These are phyloP conservation scores for Microplitis mediator DNA, from an alignment of 1,140 invertebrate species.

Conservation along the genomic window DNA sequence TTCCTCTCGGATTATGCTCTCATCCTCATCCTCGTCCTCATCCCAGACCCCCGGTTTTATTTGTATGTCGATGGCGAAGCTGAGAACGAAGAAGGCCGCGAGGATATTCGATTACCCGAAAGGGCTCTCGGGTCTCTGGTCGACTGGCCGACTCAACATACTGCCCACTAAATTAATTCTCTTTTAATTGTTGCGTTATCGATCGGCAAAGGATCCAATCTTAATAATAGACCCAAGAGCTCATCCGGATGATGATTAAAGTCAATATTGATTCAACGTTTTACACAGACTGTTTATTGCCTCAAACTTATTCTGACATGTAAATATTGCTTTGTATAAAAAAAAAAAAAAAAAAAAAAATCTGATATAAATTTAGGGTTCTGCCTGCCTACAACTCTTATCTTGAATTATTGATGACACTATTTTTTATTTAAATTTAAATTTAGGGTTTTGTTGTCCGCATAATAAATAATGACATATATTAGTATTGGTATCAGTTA, in stretches of 20 bases:
- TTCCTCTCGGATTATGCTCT: not conserved
- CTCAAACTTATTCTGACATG: not conserved
- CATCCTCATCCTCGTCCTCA: not conserved
- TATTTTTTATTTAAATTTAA: no score
- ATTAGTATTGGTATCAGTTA: no score
- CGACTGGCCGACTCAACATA: not conserved
- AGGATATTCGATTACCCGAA: slow-evolving; percentile 27
- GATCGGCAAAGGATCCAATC: slow-evolving; percentile 17
- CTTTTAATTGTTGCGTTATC: slow-evolving; percentile 30
- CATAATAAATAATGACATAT: no score
- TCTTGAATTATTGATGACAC: no score
- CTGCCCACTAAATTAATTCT: slow-evolving; percentile 26
- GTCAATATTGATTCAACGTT: slow-evolving; percentile 30
- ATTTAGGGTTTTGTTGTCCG: no score
- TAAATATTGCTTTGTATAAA: not conserved
- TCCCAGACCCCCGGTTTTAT: no score
- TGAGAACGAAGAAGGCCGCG: slow-evolving; percentile 31
- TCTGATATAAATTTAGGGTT: not conserved
- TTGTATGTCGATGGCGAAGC: slow-evolving; percentile 3
- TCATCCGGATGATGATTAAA: slow-evolving; percentile 20
- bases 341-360: not conserved
- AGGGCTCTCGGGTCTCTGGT: not conserved
- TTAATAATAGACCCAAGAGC: slow-evolving; percentile 24
- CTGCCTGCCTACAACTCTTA: no score
- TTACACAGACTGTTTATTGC: not conserved